Evolutionary conservation across 2,797 vertebrate species (phyloP), one percentile per base, ranked within the genome.

Genomic region (Oreochromis mossambicus): DNA sequence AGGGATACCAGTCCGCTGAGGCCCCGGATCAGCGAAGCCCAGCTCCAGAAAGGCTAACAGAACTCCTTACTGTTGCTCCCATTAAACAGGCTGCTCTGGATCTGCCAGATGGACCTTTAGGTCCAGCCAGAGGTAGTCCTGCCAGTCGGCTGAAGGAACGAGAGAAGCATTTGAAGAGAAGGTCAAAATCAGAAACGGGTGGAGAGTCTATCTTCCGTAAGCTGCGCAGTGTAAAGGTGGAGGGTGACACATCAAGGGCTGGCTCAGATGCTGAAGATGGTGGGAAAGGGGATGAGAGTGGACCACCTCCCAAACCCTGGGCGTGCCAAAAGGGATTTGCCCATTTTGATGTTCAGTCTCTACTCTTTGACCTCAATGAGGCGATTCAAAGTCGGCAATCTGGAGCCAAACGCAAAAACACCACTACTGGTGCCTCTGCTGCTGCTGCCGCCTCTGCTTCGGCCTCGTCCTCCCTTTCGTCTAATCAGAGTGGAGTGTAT

Each of bases 151-250:
- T 99, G 79, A 99, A 99, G 89, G 99, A 99, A 84, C 93, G 98
- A 90, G 98, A 99, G 92, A 99, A 99, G 92, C 98, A 98, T 89
- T 97, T 99, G 81, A 99, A 99, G 92, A 96, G 98, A 81, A 97
- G 99, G 63, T 99, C 98, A 73, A 99, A 99, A 91, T 99, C 99
- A 0, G 99, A 99, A 94, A 99, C 99, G 0, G 99, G 99, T 13
- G 98, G 99, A 77, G 98, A 98, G 13, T 99, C 98, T 29, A 99
- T 99, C 95, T 99, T 99, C 90, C 98, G 98, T 78, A 99, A 99
- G 88, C 92, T 99, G 83, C 98, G 99, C 84, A 99, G 98, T 85
- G 98, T 98, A 82, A 96, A 96, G 85, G 97, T 96, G 34, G 98
- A 99, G 75, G 97, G 97, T 3, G 98, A 93, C 94, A 97, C 98